Base-by-base conservation (phyloP, 2,113 vertebrate genomes). In the Loxodonta africana region DNA sequence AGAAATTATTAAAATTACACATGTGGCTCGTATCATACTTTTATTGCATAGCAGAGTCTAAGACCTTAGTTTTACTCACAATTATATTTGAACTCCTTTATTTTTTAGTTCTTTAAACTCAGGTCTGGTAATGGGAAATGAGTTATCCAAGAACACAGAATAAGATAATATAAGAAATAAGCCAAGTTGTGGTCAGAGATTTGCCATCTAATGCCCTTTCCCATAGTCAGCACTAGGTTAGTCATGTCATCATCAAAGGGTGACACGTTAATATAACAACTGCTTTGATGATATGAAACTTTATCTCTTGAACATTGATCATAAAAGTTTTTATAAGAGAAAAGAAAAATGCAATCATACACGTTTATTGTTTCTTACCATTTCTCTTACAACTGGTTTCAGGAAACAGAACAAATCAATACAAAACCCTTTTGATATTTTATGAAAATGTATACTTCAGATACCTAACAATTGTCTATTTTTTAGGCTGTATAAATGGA, bases 271-370 rank as follows among this genome's bases (percentile, higher is more conserved):
- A 63, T 71, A 57, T 69, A 71, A 97, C 91, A 93, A 46, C 41
- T 67, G 0, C 28, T 71, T 76, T 23, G 30, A 21, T 44, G 41
- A 46, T 77, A 65, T 25, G 48, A 92, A 91, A 15, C 21, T 4
- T 23, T 63, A 77, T 46, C 41, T 92, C 57, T 87, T 87, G 28
- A 84, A 76, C 9, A 89, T 51, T 62, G 77, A 77, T 76, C 48
- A 77, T 86, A 60, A 91, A 93, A 74, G 57, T 0, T 53, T 84
- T 93, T 91, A 67, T 62, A 88, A 37, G 23, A 62, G 74, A 71
- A 94, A 53, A 37, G 23, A 62, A 78, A 71, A 94, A 53, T 57
- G n/a, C 3, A 95, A 94, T 81, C 41, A 71, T 71, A 88, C 89
- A 62, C 90, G 18, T 46, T 88, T 95, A 17, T 44, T 83, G 2